Conservation (phyloP, 2,797 vertebrate genomes). For the Falco berigora region DNA sequence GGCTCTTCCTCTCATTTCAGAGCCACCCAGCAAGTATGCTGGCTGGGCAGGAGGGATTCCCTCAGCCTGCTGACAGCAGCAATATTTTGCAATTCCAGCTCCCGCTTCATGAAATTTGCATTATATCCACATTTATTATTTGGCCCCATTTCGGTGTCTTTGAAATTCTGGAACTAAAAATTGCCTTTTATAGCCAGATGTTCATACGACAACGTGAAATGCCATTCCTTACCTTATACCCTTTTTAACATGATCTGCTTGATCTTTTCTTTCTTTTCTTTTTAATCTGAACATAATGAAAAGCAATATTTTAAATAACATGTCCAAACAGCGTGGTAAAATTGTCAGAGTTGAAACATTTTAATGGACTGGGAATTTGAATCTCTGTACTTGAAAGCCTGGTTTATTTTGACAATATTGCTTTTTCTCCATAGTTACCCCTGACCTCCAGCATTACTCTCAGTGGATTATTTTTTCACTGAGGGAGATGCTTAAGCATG, state of each 20-base stretch:
- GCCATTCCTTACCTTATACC: background rate
- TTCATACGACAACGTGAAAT: background rate
- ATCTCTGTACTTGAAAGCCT: conserved; percentile 41
- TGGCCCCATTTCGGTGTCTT: background rate
- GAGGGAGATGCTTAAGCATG: conserved; percentile 75
- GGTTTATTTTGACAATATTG: conserved; percentile 70
- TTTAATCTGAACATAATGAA: background rate
- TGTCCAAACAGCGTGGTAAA: background rate
- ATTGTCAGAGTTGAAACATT: background rate
- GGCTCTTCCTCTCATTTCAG: background rate
- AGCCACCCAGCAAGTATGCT: background rate
- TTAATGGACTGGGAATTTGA: conserved; percentile 50
- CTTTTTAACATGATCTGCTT: background rate
- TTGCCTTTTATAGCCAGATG: background rate
- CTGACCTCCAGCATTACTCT: conserved; percentile 69
- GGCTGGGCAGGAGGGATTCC: background rate
- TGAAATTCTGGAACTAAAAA: background rate
- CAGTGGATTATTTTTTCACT: conserved; percentile 73
- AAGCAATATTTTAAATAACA: background rate
- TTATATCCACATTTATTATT: background rate
- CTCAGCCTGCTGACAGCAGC: background rate
- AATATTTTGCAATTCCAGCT: background rate
- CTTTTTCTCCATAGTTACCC: conserved; percentile 63
- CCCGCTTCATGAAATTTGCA: background rate
- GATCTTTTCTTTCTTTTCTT: background rate